Evolutionary conservation across 2,797 vertebrate species (phyloP), one percentile per base, ranked within the genome.

Genomic region (Danio albolineatus): DNA sequence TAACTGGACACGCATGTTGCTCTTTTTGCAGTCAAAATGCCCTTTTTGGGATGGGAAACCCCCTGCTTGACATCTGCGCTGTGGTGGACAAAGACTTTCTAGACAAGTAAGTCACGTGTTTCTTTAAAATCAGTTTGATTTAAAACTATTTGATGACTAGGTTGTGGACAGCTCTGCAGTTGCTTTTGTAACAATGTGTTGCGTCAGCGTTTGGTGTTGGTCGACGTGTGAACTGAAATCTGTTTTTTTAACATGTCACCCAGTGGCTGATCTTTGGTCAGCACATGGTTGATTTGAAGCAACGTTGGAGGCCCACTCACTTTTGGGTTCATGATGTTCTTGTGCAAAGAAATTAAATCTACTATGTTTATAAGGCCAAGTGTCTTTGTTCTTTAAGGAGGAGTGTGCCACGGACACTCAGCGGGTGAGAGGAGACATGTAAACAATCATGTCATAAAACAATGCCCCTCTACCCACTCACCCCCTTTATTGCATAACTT

Each of bases 41-140:
- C 28, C 96, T 99, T 12, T 99, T 99, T 91, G 98, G 98, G 76
- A 96, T 99, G 97, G 98, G 98, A 88, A 99, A 99, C 89, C 98
- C 98, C 43, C 92, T 99, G 62, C 91, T 99, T 84, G 98, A 99
- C 90, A 99, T 99, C 82, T 94, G 88, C 89, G 96, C 97, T 54
- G 92, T 97, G 16, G 98, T 99, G 90, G 97, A 99, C 92, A 99
- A 99, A 88, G 96, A 98, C 90, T 97, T 98, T 87, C 94, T 99
- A 84, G 96, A 99, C 90, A 98, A 97, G 98, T 99, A 93, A 95
- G 97, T 94, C 73, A 85, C 76, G 83, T 41, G 39, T 54, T 60
- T 39, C 16, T 67, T 46, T 82, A 16, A 66, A 38, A 28, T 66
- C 7, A 17, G 10, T 28, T 59, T 5, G 14, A 57, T 57, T 57